These are phyloP conservation scores for Pyrochroa serraticornis DNA, from an alignment of 2,888 invertebrate genomes.

Conservation along the genomic window DNA sequence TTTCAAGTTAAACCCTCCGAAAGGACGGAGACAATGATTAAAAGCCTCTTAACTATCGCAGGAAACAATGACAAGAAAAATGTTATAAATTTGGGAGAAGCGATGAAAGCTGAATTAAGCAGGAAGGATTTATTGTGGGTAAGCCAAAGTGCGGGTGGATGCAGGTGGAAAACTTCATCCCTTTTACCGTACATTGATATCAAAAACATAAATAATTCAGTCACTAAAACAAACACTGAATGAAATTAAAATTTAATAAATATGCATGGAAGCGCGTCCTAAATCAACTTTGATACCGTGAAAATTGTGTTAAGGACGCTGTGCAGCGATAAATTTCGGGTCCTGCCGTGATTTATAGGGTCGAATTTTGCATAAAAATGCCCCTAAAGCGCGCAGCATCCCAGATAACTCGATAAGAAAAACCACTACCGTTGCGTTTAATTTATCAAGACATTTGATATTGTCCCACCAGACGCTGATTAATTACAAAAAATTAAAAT, in stretches of 20 bases:
- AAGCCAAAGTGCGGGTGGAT: slow-evolving; percentile 12
- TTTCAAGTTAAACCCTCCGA: slow-evolving; percentile 21
- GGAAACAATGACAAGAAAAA: slow-evolving; percentile 23
- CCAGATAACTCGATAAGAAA: no score
- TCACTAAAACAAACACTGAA: slow-evolving; percentile 2
- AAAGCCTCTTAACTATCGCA: slow-evolving; percentile 6
- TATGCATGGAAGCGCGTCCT: slow-evolving; percentile 1
- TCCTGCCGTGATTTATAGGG: slow-evolving; percentile 2
- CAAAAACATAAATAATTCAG: neutral
- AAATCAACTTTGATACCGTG: no score
- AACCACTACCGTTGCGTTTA: no score
- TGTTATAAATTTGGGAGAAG: slow-evolving; percentile 20
- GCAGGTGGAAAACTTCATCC: slow-evolving; percentile 13
- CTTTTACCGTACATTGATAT: neutral
- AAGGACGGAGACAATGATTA: slow-evolving; percentile 19
- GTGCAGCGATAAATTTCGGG: neutral
- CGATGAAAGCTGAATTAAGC: slow-evolving; percentile 31
- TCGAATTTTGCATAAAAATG: slow-evolving; percentile 16
- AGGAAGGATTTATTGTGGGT: slow-evolving; percentile 22
- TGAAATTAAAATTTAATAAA: neutral
- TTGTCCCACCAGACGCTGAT: no score
- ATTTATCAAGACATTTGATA: no score
- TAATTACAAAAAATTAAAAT: no score
- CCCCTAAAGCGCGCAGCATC: neutral
- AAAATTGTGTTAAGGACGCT: neutral